Evolutionary conservation across 2,888 invertebrate genomes (phyloP).

Genomic region (Drosophila subsilvestris): DNA sequence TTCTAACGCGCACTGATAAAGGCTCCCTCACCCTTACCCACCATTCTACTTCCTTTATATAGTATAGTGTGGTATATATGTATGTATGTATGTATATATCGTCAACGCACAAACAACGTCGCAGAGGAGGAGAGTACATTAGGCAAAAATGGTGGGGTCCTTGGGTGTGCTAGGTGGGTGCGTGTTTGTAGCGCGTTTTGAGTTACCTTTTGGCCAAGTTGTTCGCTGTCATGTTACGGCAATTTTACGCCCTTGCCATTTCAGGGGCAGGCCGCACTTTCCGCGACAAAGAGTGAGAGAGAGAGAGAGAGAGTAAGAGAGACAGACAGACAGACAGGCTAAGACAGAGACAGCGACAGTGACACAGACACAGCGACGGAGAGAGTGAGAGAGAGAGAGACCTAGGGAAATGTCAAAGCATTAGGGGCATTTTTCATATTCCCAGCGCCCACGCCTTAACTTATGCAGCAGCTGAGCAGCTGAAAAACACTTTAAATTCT

Average conservation of each 20-base stretch:
- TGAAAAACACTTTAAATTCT: conserved; percentile 48
- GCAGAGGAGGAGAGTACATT: conserved; percentile 61
- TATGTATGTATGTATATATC: conserved; percentile 18
- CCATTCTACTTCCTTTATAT: conserved; percentile 1
- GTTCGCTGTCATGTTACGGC: conserved; percentile 77
- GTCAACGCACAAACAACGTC: conserved; percentile 64
- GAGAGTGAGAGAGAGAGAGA: not conserved
- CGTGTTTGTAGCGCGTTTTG: conserved; percentile 71
- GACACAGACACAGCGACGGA: not conserved
- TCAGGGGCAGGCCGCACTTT: conserved; percentile 58
- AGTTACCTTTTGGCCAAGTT: conserved; percentile 72
- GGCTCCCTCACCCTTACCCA: conserved; percentile 13
- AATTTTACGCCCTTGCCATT: conserved; percentile 75
- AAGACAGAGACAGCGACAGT: conserved; percentile 11
- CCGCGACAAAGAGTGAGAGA: conserved; percentile 5
- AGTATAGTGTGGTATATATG: conserved; percentile 1
- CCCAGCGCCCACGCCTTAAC: conserved; percentile 46
- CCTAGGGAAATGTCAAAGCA: conserved; percentile 37
- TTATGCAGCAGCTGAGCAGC: conserved; percentile 57
- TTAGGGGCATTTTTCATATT: conserved; percentile 41
- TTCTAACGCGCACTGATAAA: conserved; percentile 63
- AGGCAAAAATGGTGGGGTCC: conserved; percentile 56
- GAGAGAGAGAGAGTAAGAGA: not conserved
- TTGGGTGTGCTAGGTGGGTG: conserved; percentile 44
- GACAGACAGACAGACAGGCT: conserved; percentile 21